A percentile compares a stretch with the other conserved stretches of the same genome.
Conservation (phyloP, 2,113 vertebrate species). For the Lepidothrix coronata region DNA sequence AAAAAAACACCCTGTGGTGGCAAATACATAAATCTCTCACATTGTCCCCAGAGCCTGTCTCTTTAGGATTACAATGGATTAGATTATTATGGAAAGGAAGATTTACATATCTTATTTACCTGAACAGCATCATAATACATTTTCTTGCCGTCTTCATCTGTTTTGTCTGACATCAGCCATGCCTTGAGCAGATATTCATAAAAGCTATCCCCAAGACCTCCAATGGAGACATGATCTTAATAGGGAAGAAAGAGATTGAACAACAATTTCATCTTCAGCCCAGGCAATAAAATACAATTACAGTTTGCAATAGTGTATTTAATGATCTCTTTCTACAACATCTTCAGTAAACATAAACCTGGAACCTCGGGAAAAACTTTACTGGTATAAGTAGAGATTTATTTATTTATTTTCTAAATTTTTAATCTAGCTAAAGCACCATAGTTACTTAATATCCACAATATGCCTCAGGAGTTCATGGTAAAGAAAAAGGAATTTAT, state of each 20-base stretch:
- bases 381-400: not conserved
- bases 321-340: not conserved
- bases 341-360: not conserved
- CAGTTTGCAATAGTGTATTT: not conserved
- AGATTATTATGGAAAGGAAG: conserved; percentile 35
- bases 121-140: conserved; percentile 95
- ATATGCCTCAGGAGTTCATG: not conserved
- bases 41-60: not conserved
- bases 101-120: conserved; percentile 78
- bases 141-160: conserved; percentile 91
- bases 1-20: not conserved
- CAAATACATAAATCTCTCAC: not conserved
- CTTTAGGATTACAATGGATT: conserved; percentile 21
- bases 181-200: conserved; percentile 99
- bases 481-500: not conserved
- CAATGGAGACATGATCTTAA: conserved; percentile 95
- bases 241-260: conserved; percentile 44
- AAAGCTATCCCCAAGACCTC: conserved; percentile 96
- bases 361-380: not conserved
- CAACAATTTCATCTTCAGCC: conserved; percentile 47
- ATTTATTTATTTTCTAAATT: not conserved
- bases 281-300: conserved; percentile 36
- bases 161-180: conserved; percentile 97
- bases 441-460: not conserved
- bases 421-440: not conserved